These are phyloP conservation scores for Mercenaria mercenaria DNA, from an alignment of 1,140 invertebrate species.

Conservation along the genomic window DNA sequence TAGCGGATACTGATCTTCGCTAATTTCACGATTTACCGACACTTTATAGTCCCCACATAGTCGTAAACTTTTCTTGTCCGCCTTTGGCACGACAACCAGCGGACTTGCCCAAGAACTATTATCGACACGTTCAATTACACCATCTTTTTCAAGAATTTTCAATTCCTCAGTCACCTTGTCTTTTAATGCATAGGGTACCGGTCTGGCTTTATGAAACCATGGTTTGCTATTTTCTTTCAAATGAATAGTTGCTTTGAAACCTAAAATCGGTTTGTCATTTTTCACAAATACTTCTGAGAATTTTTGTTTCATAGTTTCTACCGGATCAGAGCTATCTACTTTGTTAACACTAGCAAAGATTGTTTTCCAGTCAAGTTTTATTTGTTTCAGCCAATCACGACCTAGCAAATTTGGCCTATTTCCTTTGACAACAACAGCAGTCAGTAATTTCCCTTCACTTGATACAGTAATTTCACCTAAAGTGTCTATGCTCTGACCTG, in stretches of 20 bases:
- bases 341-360: neutral
- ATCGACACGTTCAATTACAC: conserved; percentile 5
- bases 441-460: neutral
- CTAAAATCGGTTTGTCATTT: conserved; percentile 26
- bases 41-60: conserved; percentile 67
- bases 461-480: conserved; percentile 21
- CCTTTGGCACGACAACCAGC: conserved; percentile 81
- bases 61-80: conserved; percentile 22
- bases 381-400: conserved; percentile 51
- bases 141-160: neutral
- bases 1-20: conserved; percentile 61
- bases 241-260: neutral
- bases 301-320: neutral
- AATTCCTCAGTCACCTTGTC: conserved; percentile 4
- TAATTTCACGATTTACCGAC: conserved; percentile 73
- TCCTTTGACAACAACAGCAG: conserved; percentile 6
- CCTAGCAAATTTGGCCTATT: conserved; percentile 52
- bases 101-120: conserved; percentile 87
- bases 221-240: conserved; percentile 4
- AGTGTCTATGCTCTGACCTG: conserved; percentile 10
- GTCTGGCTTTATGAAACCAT: neutral
- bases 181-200: conserved; percentile 5
- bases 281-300: neutral
- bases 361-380: conserved; percentile 50
- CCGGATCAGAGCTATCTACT: neutral